Evolutionary conservation across 2,888 invertebrate genomes (phyloP).

Genomic region (Tachystola acroxantha): DNA sequence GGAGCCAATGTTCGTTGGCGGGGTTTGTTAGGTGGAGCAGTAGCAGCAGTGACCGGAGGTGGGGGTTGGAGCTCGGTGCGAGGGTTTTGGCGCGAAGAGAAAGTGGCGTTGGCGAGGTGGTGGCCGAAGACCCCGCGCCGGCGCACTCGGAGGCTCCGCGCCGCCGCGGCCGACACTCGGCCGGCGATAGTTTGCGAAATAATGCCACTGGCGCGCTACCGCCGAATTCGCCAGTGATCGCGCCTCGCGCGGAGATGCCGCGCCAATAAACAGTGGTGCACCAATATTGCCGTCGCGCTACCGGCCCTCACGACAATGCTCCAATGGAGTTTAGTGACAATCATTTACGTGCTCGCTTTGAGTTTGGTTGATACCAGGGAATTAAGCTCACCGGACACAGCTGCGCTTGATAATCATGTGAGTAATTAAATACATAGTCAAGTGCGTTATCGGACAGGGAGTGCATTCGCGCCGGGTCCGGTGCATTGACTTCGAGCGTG

Average conservation of each 20-base stretch:
- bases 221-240: conserved; percentile 58
- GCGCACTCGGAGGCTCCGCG: conserved; percentile 55
- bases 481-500: conserved; percentile 52
- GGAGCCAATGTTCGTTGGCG: no score
- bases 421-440: conserved; percentile 30
- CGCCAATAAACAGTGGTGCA: conserved; percentile 60
- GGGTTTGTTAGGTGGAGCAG: conserved; percentile 10
- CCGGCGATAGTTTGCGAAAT: conserved; percentile 67
- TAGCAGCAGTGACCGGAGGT: conserved; percentile 8
- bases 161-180: conserved; percentile 71
- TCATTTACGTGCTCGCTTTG: conserved; percentile 54
- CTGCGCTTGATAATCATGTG: conserved; percentile 54
- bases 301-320: conserved; percentile 61
- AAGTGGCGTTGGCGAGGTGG: conserved; percentile 67
- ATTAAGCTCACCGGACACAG: conserved; percentile 39
- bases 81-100: conserved; percentile 61
- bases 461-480: conserved; percentile 21
- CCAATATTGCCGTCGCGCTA: conserved; percentile 28
- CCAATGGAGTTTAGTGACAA: conserved; percentile 67
- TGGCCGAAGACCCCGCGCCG: conserved; percentile 58
- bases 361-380: conserved; percentile 41
- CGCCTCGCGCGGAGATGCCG: conserved; percentile 60
- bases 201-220: conserved; percentile 60
- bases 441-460: conserved; percentile 30
- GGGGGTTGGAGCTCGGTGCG: conserved; percentile 9